Evolutionary conservation across 2,888 invertebrate species (phyloP).

Genomic region (Agelastica alni): DNA sequence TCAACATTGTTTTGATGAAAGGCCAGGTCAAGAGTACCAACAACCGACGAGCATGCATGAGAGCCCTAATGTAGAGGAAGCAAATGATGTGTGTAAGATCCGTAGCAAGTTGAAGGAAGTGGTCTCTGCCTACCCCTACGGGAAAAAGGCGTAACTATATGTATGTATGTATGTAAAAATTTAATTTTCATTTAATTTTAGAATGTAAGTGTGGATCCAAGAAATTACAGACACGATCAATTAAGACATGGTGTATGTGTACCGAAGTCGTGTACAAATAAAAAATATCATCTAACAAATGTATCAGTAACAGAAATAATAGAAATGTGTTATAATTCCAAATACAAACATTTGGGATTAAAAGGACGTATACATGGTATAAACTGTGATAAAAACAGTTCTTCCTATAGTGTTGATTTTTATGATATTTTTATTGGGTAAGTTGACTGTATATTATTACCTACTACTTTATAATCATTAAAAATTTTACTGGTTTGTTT

Average conservation of each 20-base stretch:
- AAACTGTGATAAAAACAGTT: constrained; percentile 34
- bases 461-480: no score
- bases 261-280: constrained; percentile 37
- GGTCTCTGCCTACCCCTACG: no score
- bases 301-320: constrained; percentile 19
- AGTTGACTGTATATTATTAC: constrained; percentile 15
- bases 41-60: no score
- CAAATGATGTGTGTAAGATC: no score
- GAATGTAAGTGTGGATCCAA: constrained; percentile 40
- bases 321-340: constrained; percentile 40
- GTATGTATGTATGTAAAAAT: no score
- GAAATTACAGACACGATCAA: constrained; percentile 46
- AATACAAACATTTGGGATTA: constrained; percentile 38
- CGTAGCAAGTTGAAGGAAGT: no score
- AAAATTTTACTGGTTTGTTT: no score
- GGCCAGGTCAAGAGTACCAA: no score
- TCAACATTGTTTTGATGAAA: no score
- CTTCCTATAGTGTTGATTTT: constrained; percentile 28
- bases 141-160: no score
- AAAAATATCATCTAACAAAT: neutral
- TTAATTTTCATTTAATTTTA: no score
- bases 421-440: constrained; percentile 36
- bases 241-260: constrained; percentile 48
- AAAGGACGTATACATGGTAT: constrained; percentile 37
- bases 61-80: no score